phyloP scores from a whole-genome alignment of 2,113 vertebrate species.

The Lampris megalopsis region DNA sequence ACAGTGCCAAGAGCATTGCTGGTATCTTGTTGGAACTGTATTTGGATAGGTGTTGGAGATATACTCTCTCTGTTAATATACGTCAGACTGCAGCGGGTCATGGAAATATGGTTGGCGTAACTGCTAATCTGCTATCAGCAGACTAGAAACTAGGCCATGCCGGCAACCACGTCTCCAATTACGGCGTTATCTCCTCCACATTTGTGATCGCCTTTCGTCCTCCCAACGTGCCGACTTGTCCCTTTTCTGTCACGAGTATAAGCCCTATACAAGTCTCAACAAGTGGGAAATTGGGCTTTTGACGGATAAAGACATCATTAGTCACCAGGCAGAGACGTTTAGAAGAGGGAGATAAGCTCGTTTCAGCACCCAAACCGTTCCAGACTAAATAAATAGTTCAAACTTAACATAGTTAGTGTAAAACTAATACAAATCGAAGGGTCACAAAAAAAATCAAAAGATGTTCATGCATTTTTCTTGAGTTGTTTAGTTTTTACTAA shows the following conservation, averaged over 20 bases:
- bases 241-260: not conserved
- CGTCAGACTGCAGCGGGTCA: not conserved
- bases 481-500: too few relatives aligned
- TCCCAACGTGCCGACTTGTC: not conserved
- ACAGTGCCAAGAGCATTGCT: too few relatives aligned
- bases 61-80: not conserved
- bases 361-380: not conserved
- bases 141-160: slow-evolving; percentile 52
- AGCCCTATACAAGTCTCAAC: not conserved
- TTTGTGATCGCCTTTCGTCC: slow-evolving; percentile 60
- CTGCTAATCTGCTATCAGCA: slow-evolving; percentile 8
- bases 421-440: too few relatives aligned
- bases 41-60: not conserved
- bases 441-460: too few relatives aligned
- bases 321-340: not conserved
- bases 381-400: not conserved
- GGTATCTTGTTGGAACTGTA: not conserved
- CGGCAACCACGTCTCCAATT: slow-evolving; percentile 59
- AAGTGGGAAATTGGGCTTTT: not conserved
- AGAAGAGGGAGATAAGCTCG: not conserved
- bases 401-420: not conserved
- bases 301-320: slow-evolving; percentile 7
- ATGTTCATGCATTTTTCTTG: too few relatives aligned
- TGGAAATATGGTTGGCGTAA: slow-evolving; percentile 1
- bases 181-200: slow-evolving; percentile 53